Base-by-base conservation (phyloP, 2,797 vertebrate genomes). In the Parotocinclus haroldoi region DNA sequence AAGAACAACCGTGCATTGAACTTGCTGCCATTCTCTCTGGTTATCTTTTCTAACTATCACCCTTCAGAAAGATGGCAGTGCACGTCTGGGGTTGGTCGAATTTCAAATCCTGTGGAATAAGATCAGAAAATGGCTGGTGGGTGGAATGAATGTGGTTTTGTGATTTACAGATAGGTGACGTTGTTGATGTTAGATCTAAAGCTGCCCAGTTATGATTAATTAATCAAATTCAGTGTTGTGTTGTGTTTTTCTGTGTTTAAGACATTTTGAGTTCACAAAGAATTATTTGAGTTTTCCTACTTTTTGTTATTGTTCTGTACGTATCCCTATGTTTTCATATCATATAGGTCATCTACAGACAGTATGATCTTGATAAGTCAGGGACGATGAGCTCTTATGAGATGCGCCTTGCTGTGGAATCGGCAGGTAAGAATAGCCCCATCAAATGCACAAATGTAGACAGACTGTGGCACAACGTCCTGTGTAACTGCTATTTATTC, bases 41-140 rank as follows among this genome's bases (percentile, higher is more conserved):
- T 50, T 50, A 6, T 50, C n/a, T 3, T 16, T 14, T 50, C 14
- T 50, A 50, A 50, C 48, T 50, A 4, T 14, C 48, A 14, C 13
- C 1, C 1, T 36, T 66, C 85, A 98, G 96, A 96, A 93, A 86
- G 92, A 97, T 0, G 90, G 91, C 76, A 94, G 92, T 11, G 93
- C 93, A 37, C 92, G 91, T 1, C 86, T 98, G 0, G 94, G 92
- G 1, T 70, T 95, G 38, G 61, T 87, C 69, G 95, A 98, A 78
- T 98, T 98, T 68, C 93, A 95, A 81, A 78, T 93, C 70, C 90
- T 97, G 17, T 98, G 95, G 96, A 94, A 91, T 83, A 97, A 94
- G 82, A 92, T 98, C 84, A 86, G 89, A 64, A 93, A 89, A 74
- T 98, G 93, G 94, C 88, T 91, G 92, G 95, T 98, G 80, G 90